These are phyloP conservation scores for Cotesia vestalis DNA, from an alignment of 1,140 invertebrate species.

Conservation along the genomic window DNA sequence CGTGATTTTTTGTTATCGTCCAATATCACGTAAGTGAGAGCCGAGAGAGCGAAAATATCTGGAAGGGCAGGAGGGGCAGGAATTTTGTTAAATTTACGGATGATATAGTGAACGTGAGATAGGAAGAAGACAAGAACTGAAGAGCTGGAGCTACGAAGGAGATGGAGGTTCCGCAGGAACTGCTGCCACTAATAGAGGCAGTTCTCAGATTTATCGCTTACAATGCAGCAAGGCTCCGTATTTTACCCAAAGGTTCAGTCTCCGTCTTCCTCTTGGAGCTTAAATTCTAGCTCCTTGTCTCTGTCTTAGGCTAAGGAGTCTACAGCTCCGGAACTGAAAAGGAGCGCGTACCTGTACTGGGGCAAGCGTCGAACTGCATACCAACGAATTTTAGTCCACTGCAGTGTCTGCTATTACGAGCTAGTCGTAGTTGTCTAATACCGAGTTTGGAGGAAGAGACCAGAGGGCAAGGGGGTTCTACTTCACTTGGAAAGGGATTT, in stretches of 20 bases:
- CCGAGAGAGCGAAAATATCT: too few species aligned
- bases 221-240: conserved; percentile 39
- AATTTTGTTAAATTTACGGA: conserved; percentile 1
- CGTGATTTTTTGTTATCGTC: neutral
- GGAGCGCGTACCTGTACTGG: conserved; percentile 41
- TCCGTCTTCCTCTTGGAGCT: conserved; percentile 23
- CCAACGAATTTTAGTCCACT: conserved; percentile 43
- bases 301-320: neutral
- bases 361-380: conserved; percentile 41
- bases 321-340: conserved; percentile 44
- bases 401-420: conserved; percentile 22
- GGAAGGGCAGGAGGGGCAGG: too few species aligned
- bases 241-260: neutral
- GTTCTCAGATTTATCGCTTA: conserved; percentile 46
- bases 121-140: neutral
- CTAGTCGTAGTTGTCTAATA: neutral
- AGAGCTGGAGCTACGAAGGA: neutral
- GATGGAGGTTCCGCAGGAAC: conserved; percentile 31
- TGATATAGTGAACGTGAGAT: neutral
- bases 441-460: conserved; percentile 1
- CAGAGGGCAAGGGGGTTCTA: too few species aligned
- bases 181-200: conserved; percentile 42
- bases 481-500: neutral
- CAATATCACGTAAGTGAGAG: neutral
- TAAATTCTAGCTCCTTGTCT: too few species aligned